Evolutionary conservation across 2,888 invertebrate genomes (phyloP), one percentile per base, ranked within the genome.

Genomic region (Deladenus siricidicola): DNA sequence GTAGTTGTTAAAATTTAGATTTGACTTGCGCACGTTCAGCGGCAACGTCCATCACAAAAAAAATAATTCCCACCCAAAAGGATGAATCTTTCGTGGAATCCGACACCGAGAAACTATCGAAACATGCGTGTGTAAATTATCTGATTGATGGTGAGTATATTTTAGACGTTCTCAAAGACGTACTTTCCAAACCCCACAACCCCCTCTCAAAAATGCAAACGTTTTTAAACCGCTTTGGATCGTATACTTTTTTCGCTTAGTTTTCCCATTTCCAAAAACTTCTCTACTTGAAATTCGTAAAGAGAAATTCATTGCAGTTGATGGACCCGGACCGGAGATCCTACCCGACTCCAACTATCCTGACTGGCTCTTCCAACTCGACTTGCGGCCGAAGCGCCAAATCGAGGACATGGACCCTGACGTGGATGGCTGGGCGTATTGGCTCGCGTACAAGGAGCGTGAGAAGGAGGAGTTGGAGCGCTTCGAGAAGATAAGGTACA

Each of bases 301-400:
- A n/a, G n/a, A n/a, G n/a, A n/a, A n/a, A n/a, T n/a, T n/a, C 14
- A 51, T 63, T 70, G 4, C 34, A 65, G 81, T 81, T 3, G 71
- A 75, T 23, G 81, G 81, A 62, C 81, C 81, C 1, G 82, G 82
- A 49, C 81, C 81, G 2, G 72, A 76, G 54, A 70, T 82, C 29
- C 78, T 79, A 50, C 74, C 79, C 4, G 80, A 82, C 64, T 72
- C 74, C 21, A 81, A 82, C 61, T 82, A 82, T 64, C 82, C 82
- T 1, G 77, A 79, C 8, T 82, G 82, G 82, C 59, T 78, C 26
- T 77, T 76, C 63, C 61, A 76, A 54, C 47, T 78, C 64, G 66
- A 74, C 56, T 45, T 76, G 23, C 56, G 61, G 21, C 57, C 57
- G 14, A 24, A 23, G 23, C 17, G 56, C 43, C 42, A 60, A 48